phyloP scores from a whole-genome alignment of 2,797 vertebrate species.

The Eulemur coronatus region DNA sequence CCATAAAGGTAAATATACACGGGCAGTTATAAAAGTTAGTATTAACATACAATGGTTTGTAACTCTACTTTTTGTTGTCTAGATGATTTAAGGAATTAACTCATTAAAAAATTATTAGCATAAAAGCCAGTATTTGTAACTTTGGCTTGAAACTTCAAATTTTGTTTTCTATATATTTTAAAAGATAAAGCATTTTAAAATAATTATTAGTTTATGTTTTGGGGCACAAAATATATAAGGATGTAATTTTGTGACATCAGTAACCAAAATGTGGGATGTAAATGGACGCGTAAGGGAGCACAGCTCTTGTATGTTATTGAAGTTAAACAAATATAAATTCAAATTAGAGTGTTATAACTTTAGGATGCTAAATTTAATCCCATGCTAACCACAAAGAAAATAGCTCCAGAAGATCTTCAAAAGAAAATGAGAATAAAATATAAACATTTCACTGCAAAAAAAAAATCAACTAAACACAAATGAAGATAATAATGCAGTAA shows the following conservation, averaged over 20 bases:
- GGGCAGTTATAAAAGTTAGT: background rate
- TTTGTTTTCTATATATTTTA: background rate
- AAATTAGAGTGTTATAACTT: background rate
- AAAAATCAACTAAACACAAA: background rate
- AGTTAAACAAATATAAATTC: background rate
- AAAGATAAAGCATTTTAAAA: background rate
- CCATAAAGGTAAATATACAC: background rate
- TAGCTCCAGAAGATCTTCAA: background rate
- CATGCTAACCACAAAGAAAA: background rate
- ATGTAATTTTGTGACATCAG: background rate
- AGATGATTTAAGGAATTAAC: background rate
- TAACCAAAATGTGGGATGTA: background rate
- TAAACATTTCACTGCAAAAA: background rate
- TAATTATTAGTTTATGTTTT: background rate
- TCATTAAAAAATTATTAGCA: background rate
- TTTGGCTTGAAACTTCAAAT: background rate
- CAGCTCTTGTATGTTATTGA: background rate
- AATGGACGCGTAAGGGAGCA: background rate
- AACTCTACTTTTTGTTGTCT: background rate
- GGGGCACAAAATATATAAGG: background rate
- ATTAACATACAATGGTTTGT: background rate
- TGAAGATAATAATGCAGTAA: background rate
- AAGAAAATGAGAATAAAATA: background rate
- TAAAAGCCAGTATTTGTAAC: background rate
- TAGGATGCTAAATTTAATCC: background rate